Evolutionary conservation across 2,888 invertebrate genomes (phyloP).

Genomic region (Drosophila lacicola): DNA sequence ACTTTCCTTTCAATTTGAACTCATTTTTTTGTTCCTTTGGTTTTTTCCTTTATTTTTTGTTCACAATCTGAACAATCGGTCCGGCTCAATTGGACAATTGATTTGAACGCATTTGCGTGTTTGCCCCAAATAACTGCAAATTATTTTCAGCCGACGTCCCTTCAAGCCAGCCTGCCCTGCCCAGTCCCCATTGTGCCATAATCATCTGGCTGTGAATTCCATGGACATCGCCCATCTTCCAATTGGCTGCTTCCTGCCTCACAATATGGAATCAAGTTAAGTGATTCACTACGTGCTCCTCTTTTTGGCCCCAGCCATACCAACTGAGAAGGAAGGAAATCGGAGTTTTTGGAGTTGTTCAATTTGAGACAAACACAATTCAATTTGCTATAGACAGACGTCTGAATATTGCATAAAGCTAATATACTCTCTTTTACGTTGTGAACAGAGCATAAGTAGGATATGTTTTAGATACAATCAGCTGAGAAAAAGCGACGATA

Average conservation of each 20-base stretch:
- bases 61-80: constrained; percentile 67
- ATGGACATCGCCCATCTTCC: constrained; percentile 29
- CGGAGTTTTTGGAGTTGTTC: no score
- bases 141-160: constrained; percentile 56
- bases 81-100: constrained; percentile 79
- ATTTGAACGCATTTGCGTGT: constrained; percentile 83
- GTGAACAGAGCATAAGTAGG: no score
- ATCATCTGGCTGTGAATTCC: constrained; percentile 37
- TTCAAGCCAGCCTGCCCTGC: constrained; percentile 3
- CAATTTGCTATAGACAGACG: no score
- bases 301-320: constrained; percentile 26
- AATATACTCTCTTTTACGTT: no score
- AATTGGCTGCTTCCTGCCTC: constrained; percentile 19
- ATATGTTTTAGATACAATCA: no score
- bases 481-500: no score
- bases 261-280: constrained; percentile 69
- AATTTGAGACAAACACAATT: no score
- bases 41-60: constrained; percentile 14
- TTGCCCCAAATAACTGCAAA: constrained; percentile 77
- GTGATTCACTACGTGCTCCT: constrained; percentile 76
- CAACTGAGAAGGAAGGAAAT: constrained; percentile 21
- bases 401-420: no score
- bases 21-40: constrained; percentile 51
- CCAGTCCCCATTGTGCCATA: constrained; percentile 62
- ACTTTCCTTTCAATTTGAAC: constrained; percentile 77